Base-by-base conservation (phyloP, 2,888 invertebrate genomes). In the Leptopilina syphax region DNA sequence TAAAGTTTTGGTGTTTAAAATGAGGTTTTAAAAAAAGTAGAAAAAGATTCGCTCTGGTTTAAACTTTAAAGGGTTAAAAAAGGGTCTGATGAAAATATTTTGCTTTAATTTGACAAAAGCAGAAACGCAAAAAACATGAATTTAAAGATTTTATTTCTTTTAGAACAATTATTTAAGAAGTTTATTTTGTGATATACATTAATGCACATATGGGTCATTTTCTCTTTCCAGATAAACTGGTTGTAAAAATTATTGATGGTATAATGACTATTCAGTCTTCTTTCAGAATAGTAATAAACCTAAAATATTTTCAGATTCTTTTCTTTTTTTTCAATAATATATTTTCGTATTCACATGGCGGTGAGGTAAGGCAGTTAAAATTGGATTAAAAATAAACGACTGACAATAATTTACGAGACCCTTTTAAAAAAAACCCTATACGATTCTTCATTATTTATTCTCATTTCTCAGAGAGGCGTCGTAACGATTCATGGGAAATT, bases 281-380 rank as follows among this genome's bases (percentile, higher is more conserved):
- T 57, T 73, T 73, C 57, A 73, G 57, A 73, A 73, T 73, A 73
- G 73, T 41, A 34, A 73, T 27, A 60, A 73, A 73, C 73, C 57
- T 73, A 73, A 73, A 41, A 73, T 73, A 57, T 73, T 34, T 34
- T 41, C 57, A 57, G n/a, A 73, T 57, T 73, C 57, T 12, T 68
- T 44, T 50, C 10, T 68, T 57, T 73, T 57, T 70, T 57, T 57
- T 57, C 27, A 57, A 73, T 70, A 70, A 57, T 73, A 73, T 73
- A 73, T 60, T 73, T 12, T 70, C 27, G 34, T 70, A 73, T 73
- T 60, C 73, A 73, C 73, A 73, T 73, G 73, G 10, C 41, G 73
- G 73, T 60, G 73, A 73, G 73, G 73, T 73, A 73, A 73, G 73
- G 73, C 73, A 57, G 73, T 73, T 73, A 73, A 73, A 60, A 57